phyloP scores from a whole-genome alignment of 2,888 invertebrate species.

The Ophioninae sp. region DNA sequence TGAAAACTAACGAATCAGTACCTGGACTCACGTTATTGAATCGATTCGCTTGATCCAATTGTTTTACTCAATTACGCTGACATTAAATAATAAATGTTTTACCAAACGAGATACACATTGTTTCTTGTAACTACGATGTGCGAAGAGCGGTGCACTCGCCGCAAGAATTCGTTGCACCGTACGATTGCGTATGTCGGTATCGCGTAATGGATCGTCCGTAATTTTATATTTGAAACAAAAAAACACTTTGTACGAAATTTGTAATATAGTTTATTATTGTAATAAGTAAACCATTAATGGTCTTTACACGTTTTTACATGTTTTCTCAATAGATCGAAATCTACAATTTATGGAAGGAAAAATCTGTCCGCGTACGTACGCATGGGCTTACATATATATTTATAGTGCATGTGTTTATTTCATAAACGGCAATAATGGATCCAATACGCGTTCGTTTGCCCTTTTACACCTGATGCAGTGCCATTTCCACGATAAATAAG shows the following conservation, averaged over 20 bases:
- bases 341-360: not conserved
- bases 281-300: conserved; percentile 35
- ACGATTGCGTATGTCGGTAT: not conserved
- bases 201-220: too few relatives aligned
- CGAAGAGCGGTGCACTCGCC: not conserved
- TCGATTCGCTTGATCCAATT: not conserved
- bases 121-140: not conserved
- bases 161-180: not conserved
- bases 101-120: not conserved
- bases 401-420: not conserved
- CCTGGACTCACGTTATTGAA: conserved; percentile 44
- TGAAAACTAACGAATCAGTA: not conserved
- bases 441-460: not conserved
- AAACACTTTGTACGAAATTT: conserved; percentile 26
- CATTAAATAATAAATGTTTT: conserved; percentile 3
- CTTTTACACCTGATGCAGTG: not conserved
- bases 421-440: not conserved
- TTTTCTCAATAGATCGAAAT: conserved; percentile 2
- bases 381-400: not conserved
- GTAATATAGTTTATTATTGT: conserved; percentile 36
- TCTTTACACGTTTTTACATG: conserved; percentile 44
- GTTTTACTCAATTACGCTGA: not conserved
- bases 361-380: not conserved
- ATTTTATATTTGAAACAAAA: not conserved
- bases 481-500: not conserved